Percentiles rank a stretch among this genome's conserved stretches.
Conservation (phyloP, 1,140 invertebrate species). For the Zaprionus vittiger region DNA sequence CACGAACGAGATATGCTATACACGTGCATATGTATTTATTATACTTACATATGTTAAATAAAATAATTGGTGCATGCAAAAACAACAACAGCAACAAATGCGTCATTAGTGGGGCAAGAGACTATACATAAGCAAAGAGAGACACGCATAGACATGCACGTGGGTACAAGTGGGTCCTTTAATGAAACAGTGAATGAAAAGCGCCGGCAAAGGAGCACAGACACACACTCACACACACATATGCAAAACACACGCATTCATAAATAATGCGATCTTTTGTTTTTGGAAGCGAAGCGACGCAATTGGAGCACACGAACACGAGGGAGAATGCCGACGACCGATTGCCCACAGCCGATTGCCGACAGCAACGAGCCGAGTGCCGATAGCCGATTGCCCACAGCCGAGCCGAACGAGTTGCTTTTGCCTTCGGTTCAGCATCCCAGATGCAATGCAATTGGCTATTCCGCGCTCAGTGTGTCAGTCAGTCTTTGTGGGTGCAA, state of each 20-base stretch:
- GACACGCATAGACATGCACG: slow-evolving; percentile 2
- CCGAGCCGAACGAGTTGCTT: slow-evolving; percentile 15
- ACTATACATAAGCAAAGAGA: background rate
- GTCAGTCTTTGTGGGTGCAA: slow-evolving; percentile 75
- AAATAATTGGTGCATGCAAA: slow-evolving; percentile 80
- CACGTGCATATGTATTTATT: slow-evolving; percentile 11
- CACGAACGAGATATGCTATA: slow-evolving; percentile 6
- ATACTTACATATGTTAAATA: slow-evolving; percentile 56
- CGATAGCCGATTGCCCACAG: slow-evolving; percentile 12
- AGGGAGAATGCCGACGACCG: background rate
- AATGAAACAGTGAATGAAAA: slow-evolving; percentile 76
- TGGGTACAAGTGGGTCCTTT: slow-evolving; percentile 59
- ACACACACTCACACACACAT: background rate
- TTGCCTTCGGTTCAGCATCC: slow-evolving; percentile 47
- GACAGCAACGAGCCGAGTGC: slow-evolving; percentile 14
- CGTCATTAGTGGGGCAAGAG: slow-evolving; percentile 32
- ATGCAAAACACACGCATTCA: slow-evolving; percentile 8
- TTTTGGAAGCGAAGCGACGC: slow-evolving; percentile 57
- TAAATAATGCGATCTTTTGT: slow-evolving; percentile 68
- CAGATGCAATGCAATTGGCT: slow-evolving; percentile 53
- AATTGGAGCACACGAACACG: slow-evolving; percentile 55
- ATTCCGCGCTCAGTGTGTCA: slow-evolving; percentile 54
- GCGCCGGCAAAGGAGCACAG: slow-evolving; percentile 21
- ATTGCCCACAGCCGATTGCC: slow-evolving; percentile 23
- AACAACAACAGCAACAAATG: slow-evolving; percentile 30